phyloP scores from a whole-genome alignment of 2,113 vertebrate species.

The Dunckerocampus dactyliophorus region DNA sequence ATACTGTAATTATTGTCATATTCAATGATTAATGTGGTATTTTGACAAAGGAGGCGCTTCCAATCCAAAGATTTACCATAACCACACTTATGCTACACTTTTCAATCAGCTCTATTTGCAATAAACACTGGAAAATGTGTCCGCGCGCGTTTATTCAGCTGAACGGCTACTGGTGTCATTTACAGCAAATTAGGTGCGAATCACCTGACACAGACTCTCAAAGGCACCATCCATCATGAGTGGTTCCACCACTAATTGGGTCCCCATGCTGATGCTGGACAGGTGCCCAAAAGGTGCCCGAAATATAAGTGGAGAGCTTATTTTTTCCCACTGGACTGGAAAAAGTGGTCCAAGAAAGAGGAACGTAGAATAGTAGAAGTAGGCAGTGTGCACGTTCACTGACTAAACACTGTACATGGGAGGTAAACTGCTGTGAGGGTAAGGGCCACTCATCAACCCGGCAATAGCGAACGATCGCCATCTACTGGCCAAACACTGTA shows the following conservation, averaged over 20 bases:
- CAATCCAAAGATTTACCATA: conserved; percentile 17
- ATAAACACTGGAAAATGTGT: conserved; percentile 44
- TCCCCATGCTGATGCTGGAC: conserved; percentile 37
- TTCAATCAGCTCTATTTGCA: conserved; percentile 18
- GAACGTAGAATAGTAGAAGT: conserved; percentile 1
- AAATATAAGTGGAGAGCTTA: conserved; percentile 43
- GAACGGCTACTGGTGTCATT: conserved; percentile 54
- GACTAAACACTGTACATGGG: conserved; percentile 5
- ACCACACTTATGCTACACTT: conserved; percentile 15
- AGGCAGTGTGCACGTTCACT: conserved; percentile 31
- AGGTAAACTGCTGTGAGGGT: neutral
- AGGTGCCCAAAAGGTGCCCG: conserved; percentile 39
- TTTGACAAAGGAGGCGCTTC: conserved; percentile 15
- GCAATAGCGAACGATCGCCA: conserved; percentile 33
- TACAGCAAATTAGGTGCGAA: conserved; percentile 64
- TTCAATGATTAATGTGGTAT: conserved; percentile 5
- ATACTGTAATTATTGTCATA: conserved; percentile 6
- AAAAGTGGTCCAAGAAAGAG: neutral
- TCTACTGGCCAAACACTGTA: conserved; percentile 35
- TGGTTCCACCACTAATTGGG: conserved; percentile 65
- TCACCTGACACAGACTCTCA: conserved; percentile 65
- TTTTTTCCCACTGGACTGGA: conserved; percentile 46
- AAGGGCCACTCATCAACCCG: conserved; percentile 1
- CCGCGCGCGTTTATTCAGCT: conserved; percentile 37
- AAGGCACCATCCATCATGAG: conserved; percentile 61